A percentile compares a stretch with the other conserved stretches of the same genome.
Evolutionary conservation across 2,797 vertebrate species (phyloP).

Genomic region (Acrossocheilus fasciatus): DNA sequence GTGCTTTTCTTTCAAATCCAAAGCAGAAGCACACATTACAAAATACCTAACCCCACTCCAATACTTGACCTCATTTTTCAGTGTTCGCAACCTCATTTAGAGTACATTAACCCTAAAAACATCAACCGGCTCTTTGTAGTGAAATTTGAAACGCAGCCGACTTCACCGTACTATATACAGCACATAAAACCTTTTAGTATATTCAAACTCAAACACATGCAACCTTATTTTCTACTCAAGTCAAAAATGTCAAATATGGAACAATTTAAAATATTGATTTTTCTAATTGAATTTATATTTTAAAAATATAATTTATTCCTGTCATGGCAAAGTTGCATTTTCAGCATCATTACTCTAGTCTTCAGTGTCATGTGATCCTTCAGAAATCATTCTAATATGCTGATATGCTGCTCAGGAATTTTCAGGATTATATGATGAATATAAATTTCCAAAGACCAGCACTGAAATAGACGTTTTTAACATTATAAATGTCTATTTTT

Average conservation of each 20-base stretch:
- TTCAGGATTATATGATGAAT: not conserved
- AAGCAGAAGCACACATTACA: constrained; percentile 29
- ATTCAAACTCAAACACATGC: not conserved
- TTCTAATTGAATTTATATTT: not conserved
- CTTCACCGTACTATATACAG: not conserved
- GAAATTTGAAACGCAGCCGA: constrained; percentile 7
- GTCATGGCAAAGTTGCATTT: not conserved
- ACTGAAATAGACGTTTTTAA: not conserved
- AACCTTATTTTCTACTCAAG: not conserved
- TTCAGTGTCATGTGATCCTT: not conserved
- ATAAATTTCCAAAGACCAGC: not conserved
- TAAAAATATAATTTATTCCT: not conserved
- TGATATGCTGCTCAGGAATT: not conserved
- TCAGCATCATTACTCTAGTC: not conserved
- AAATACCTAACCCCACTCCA: constrained; percentile 6
- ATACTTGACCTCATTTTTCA: constrained; percentile 27
- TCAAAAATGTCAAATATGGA: not conserved
- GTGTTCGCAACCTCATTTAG: not conserved
- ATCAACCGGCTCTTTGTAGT: not conserved
- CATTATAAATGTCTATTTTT: not conserved
- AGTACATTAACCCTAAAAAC: constrained; percentile 23
- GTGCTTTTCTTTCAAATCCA: constrained; percentile 31
- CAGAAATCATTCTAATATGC: not conserved
- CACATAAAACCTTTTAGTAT: not conserved
- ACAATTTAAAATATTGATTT: not conserved